These are phyloP conservation scores for Acrossocheilus fasciatus DNA, from an alignment of 2,797 vertebrate species.

Conservation along the genomic window DNA sequence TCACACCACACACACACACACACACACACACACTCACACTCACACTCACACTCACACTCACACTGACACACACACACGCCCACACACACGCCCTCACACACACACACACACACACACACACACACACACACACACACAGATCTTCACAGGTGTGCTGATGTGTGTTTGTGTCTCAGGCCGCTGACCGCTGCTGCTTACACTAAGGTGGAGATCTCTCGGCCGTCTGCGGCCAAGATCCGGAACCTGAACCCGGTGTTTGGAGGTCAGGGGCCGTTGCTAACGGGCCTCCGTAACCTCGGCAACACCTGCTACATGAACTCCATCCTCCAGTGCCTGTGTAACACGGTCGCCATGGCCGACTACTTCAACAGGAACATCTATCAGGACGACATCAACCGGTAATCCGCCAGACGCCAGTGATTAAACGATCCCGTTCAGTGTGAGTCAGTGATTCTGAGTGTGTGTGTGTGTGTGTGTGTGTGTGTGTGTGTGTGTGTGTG, in stretches of 20 bases:
- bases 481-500: not conserved
- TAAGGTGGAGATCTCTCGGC: slow-evolving; percentile 90
- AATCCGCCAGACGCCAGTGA: not conserved
- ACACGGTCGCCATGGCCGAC: slow-evolving; percentile 88
- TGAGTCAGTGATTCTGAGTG: not conserved
- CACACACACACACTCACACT: slow-evolving; percentile 54
- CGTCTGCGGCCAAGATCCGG: slow-evolving; percentile 93
- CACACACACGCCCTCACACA: slow-evolving; percentile 53
- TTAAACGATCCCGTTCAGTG: not conserved
- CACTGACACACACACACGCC: not conserved
- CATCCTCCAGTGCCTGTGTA: slow-evolving; percentile 95
- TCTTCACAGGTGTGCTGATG: not conserved
- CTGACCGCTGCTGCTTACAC: slow-evolving; percentile 78
- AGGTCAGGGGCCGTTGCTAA: slow-evolving; percentile 89
- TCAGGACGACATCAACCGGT: slow-evolving; percentile 96
- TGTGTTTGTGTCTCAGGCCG: slow-evolving; percentile 67
- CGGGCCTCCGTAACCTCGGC: slow-evolving; percentile 96
- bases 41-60: not conserved
- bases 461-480: not conserved
- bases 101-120: not conserved
- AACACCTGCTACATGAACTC: slow-evolving; percentile 99
- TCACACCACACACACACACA: not conserved
- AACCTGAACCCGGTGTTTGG: slow-evolving; percentile 96
- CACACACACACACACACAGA: not conserved
- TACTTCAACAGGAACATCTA: slow-evolving; percentile 96